These are phyloP conservation scores for Campylomormyrus numenius DNA, from an alignment of 2,113 vertebrate genomes.

Conservation along the genomic window DNA sequence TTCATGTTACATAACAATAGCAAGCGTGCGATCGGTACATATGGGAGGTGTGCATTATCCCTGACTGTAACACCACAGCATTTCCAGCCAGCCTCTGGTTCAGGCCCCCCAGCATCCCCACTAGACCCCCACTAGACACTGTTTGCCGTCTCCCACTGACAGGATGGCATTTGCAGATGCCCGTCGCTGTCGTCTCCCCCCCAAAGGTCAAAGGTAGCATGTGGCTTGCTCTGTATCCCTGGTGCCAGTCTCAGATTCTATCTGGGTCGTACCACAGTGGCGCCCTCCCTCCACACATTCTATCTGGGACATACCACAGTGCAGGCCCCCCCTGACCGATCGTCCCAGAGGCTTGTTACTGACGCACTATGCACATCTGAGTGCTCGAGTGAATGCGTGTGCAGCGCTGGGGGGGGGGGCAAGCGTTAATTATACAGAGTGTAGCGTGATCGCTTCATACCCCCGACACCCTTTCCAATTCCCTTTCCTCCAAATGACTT, in stretches of 20 bases:
- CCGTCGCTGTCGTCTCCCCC: not conserved
- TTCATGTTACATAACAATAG: not conserved
- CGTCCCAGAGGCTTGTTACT: not conserved
- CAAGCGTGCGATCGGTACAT: not conserved
- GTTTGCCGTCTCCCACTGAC: not conserved
- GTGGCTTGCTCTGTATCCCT: not conserved
- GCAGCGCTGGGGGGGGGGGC: not conserved
- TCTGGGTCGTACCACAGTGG: not conserved
- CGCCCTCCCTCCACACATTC: not conserved
- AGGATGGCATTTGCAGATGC: not conserved
- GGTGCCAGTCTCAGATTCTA: not conserved
- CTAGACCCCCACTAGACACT: not conserved
- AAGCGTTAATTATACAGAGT: slow-evolving; percentile 10
- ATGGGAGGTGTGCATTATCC: not conserved
- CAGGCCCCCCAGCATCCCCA: not conserved
- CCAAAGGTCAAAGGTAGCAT: not conserved
- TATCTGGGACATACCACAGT: not conserved
- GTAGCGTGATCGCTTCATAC: not conserved
- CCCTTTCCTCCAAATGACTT: not conserved
- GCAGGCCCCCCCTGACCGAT: not conserved
- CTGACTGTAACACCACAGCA: not conserved
- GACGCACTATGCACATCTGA: not conserved
- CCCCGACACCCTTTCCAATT: not conserved
- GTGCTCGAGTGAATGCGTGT: not conserved
- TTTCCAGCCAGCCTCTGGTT: not conserved